Percentiles rank a stretch among this genome's conserved stretches.
Evolutionary conservation across 1,140 invertebrate genomes (phyloP).

Genomic region (Cotesia glomerata): DNA sequence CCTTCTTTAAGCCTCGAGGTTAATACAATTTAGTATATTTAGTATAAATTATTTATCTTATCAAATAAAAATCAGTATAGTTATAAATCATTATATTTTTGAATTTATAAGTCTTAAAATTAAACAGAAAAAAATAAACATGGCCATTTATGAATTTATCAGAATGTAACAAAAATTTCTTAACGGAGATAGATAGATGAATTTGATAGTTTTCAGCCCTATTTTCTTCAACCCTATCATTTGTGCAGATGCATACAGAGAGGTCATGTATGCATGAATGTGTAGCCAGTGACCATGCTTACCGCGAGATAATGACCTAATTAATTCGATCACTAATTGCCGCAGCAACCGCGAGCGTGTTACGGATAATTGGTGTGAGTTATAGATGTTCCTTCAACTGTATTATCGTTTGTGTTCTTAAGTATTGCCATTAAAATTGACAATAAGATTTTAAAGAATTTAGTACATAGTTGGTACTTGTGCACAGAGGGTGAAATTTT

Average conservation of each 20-base stretch:
- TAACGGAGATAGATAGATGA: too few species aligned
- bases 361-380: constrained; percentile 53
- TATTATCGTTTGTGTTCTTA: neutral
- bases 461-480: too few species aligned
- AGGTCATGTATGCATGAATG: neutral
- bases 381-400: constrained; percentile 34
- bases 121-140: too few species aligned
- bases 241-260: neutral
- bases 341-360: constrained; percentile 45
- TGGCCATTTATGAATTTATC: too few species aligned
- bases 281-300: constrained; percentile 4
- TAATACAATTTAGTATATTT: constrained; percentile 39
- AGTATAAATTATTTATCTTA: constrained; percentile 37
- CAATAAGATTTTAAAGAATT: too few species aligned
- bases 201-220: too few species aligned
- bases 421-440: too few species aligned
- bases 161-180: too few species aligned
- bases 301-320: constrained; percentile 53
- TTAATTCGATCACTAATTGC: constrained; percentile 58
- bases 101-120: too few species aligned
- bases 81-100: too few species aligned
- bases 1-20: constrained; percentile 10
- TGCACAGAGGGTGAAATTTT: too few species aligned
- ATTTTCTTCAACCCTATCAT: too few species aligned
- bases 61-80: constrained; percentile 5